phyloP scores from a whole-genome alignment of 1,140 invertebrate genomes.

The Brachionus plicatilis region DNA sequence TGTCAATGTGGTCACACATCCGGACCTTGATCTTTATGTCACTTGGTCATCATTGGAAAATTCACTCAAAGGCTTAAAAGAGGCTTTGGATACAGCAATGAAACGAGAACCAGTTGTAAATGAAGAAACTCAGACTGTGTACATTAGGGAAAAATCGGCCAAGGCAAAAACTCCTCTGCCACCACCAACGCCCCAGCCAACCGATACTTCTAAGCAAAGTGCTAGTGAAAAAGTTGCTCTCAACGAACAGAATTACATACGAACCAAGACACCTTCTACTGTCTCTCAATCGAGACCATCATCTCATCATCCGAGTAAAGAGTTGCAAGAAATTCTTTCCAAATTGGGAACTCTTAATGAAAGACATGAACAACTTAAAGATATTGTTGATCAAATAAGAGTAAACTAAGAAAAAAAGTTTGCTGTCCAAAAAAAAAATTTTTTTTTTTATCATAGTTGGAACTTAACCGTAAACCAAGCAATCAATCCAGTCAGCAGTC shows the following conservation, averaged over 20 bases:
- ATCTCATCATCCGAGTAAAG: slow-evolving; percentile 43
- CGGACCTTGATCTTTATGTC: slow-evolving; percentile 18
- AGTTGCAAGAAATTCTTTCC: slow-evolving; percentile 46
- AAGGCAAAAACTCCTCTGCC: not conserved
- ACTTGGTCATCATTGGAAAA: slow-evolving; percentile 28
- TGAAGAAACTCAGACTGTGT: slow-evolving; percentile 29
- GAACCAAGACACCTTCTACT: slow-evolving; percentile 36
- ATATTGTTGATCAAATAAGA: slow-evolving; percentile 44
- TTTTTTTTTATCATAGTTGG: not conserved
- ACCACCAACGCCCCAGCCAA: not conserved
- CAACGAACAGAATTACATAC: not conserved
- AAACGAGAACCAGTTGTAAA: not conserved
- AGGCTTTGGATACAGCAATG: not conserved
- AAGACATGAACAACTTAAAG: slow-evolving; percentile 44
- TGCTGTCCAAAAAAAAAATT: not conserved
- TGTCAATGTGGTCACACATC: not conserved
- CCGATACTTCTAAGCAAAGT: not conserved
- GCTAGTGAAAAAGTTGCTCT: not conserved
- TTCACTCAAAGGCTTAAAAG: slow-evolving; percentile 3
- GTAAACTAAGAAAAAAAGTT: not conserved
- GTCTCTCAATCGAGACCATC: slow-evolving; percentile 42
- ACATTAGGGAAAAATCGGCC: not conserved
- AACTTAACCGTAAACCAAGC: not conserved
- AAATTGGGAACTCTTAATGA: slow-evolving; percentile 45
- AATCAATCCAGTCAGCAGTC: not conserved